A percentile compares a stretch with the other conserved stretches of the same genome.
These are phyloP conservation scores for Emydocephalus ijimae DNA, from an alignment of 2,113 vertebrate genomes.

Conservation along the genomic window DNA sequence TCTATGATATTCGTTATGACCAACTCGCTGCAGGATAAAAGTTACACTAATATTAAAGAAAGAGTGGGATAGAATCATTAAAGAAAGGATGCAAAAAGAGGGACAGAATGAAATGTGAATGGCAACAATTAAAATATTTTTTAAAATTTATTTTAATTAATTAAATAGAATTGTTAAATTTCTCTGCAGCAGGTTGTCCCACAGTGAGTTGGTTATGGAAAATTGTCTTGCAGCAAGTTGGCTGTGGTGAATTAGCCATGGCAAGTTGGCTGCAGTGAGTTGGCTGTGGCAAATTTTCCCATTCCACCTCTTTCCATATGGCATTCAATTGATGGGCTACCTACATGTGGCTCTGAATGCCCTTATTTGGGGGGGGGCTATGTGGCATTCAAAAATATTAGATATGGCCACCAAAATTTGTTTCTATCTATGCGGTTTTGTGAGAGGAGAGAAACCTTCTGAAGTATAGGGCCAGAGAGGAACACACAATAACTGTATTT, in stretches of 20 bases:
- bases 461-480: neutral
- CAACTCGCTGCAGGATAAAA: neutral
- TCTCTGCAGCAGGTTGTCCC: neutral
- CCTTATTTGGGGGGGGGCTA: neutral
- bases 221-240: too few relatives aligned
- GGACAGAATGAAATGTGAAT: neutral
- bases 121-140: neutral
- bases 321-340: neutral
- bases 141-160: neutral
- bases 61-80: neutral
- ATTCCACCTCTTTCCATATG: neutral
- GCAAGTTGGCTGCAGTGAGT: too few relatives aligned
- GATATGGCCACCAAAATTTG: neutral
- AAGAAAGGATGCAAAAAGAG: neutral
- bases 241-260: too few relatives aligned
- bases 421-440: neutral
- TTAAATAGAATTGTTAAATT: neutral
- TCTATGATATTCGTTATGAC: neutral
- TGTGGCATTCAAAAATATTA: neutral
- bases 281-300: too few relatives aligned
- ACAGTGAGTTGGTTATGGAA: neutral
- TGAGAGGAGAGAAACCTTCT: neutral
- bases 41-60: neutral
- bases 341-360: neutral
- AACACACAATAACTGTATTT: neutral